Evolutionary conservation across 2,113 vertebrate genomes (phyloP), one percentile per base, ranked within the genome.

Genomic region (Myiozetetes cayanensis): DNA sequence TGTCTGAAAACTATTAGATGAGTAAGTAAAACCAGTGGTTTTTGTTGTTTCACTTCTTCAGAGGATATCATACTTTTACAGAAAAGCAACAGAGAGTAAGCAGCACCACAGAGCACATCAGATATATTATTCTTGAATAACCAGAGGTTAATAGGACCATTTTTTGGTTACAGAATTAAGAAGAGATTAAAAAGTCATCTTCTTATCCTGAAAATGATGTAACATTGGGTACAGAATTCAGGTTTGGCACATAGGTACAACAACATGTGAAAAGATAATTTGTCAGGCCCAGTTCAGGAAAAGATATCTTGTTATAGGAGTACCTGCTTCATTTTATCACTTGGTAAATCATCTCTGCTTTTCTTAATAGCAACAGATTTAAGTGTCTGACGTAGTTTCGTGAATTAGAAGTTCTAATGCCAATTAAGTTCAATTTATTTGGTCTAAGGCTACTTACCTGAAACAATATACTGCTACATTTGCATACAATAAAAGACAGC

Each of bases 121-220:
- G 79, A 85, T 74, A n/a, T 33, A 78, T 88, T 80, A 90, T 67
- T 93, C 52, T 65, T 80, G 90, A 90, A 39, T 93, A 93, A 87
- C 33, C 47, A 80, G 71, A 79, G 43, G 87, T 93, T 77, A 93
- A 91, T 79, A 95, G 91, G 94, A 65, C 6, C 46, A 75, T 86
- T 85, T 97, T 85, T 78, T 30, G 80, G 93, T 37, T 76, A 77
- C 18, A 71, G 47, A 89, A 93, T 91, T 84, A 49, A 81, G 66
- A 83, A 71, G 46, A 96, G 23, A 91, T 77, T 91, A 41, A 85
- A 85, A 95, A 93, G 56, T 35, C 35, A 80, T 61, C 67, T n/a
- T 79, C 39, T 76, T 89, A 85, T 52, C 56, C 50, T 85, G 59
- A 77, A 84, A 85, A 93, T 28, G 23, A 65, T 86, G 41, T 50